Conservation (phyloP, 1,140 invertebrate genomes). For the Schmidtea mediterranea region DNA sequence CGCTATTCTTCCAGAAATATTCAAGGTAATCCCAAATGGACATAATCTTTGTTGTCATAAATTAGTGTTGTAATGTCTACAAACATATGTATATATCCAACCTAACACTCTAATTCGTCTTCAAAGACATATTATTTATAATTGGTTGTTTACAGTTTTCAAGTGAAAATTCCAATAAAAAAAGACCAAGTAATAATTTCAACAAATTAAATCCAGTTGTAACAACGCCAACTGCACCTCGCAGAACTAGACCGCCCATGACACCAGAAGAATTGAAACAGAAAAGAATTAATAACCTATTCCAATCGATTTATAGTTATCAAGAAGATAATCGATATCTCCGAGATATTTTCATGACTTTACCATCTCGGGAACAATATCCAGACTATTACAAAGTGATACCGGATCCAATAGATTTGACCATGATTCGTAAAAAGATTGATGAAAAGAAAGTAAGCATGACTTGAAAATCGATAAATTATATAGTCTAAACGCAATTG, state of each 20-base stretch:
- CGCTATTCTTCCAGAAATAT: no score
- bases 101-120: no score
- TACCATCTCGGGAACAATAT: constrained; percentile 75
- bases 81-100: no score
- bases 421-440: constrained; percentile 67
- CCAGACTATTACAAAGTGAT: constrained; percentile 86
- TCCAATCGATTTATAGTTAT: constrained; percentile 4
- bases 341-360: constrained; percentile 73
- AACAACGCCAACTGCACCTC: no score
- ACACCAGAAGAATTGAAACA: not conserved
- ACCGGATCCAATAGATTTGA: constrained; percentile 69
- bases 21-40: no score
- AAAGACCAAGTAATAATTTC: no score
- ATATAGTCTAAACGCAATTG: constrained; percentile 1
- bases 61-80: no score
- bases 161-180: no score
- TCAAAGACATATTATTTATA: no score
- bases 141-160: no score
- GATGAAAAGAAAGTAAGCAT: constrained; percentile 34
- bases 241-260: not conserved
- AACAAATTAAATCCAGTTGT: no score
- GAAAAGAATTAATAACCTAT: not conserved
- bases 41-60: no score
- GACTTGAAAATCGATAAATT: not conserved
- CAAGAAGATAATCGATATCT: constrained; percentile 42